A percentile compares a stretch with the other conserved stretches of the same genome.
Evolutionary conservation across 2,797 vertebrate genomes (phyloP).

Genomic region (Hydrocynus forskahlii): DNA sequence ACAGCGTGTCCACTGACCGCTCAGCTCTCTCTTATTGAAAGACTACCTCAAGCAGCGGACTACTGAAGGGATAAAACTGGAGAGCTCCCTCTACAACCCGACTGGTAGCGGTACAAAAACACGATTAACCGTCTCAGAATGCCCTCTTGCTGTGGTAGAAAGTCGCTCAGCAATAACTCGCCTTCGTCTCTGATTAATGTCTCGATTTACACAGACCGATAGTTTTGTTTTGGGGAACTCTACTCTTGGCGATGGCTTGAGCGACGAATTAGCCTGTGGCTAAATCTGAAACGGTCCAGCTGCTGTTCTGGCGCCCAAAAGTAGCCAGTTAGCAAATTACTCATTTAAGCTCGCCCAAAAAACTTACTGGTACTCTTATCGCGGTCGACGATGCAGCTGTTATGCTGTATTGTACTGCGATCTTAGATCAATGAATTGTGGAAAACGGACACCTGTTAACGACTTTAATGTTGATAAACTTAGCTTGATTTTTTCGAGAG

Average conservation of each 20-base stretch:
- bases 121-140: constrained; percentile 58
- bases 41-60: constrained; percentile 69
- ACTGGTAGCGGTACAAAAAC: constrained; percentile 81
- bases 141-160: constrained; percentile 53
- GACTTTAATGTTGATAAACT: neutral
- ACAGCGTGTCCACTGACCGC: constrained; percentile 65
- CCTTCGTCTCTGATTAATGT: neutral
- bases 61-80: constrained; percentile 70
- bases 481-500: too few relatives aligned
- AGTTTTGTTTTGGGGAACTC: constrained; percentile 12
- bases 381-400: neutral
- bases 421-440: neutral
- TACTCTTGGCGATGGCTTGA: neutral
- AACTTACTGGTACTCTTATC: neutral
- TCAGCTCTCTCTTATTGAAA: constrained; percentile 69
- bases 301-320: constrained; percentile 31
- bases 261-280: neutral
- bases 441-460: constrained; percentile 39
- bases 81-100: constrained; percentile 87
- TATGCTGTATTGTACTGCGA: neutral
- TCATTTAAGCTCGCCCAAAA: neutral
- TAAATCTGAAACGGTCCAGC: neutral
- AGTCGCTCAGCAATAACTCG: constrained; percentile 35
- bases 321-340: neutral
- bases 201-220: neutral